Percentiles rank a stretch among this genome's conserved stretches.
phyloP scores from a whole-genome alignment of 2,888 invertebrate species.

The Chesias legatella region DNA sequence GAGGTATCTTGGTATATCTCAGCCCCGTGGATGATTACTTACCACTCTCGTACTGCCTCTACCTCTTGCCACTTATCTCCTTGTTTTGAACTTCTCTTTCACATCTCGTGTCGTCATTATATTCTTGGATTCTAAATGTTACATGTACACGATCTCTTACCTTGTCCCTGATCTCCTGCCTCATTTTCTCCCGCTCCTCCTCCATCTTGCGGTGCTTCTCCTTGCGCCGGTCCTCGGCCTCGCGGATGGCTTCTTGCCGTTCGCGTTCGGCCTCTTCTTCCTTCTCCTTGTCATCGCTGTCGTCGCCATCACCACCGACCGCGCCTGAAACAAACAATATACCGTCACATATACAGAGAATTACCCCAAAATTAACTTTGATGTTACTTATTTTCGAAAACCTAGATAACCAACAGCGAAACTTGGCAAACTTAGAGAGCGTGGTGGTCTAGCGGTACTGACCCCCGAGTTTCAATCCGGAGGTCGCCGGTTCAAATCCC shows the following conservation, averaged over 20 bases:
- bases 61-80: background rate
- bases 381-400: no score
- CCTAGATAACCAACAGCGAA: no score
- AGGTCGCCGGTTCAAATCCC: no score
- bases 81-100: background rate
- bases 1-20: no score
- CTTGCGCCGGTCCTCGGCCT: conserved; percentile 98
- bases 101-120: background rate
- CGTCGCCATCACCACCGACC: conserved; percentile 93
- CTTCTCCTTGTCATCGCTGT: conserved; percentile 98
- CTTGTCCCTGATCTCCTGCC: conserved; percentile 99
- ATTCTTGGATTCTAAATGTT: background rate
- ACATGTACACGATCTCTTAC: conserved; percentile 66
- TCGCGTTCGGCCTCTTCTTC: conserved; percentile 99
- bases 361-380: no score
- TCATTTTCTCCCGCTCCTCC: conserved; percentile 99
- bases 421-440: no score
- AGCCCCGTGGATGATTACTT: no score
- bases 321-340: conserved; percentile 82
- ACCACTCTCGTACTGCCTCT: no score
- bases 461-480: no score
- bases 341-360: no score
- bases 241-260: conserved; percentile 97
- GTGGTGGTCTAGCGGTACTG: no score
- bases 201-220: conserved; percentile 99